phyloP scores from a whole-genome alignment of 2,113 vertebrate species.

The Chionomys nivalis region DNA sequence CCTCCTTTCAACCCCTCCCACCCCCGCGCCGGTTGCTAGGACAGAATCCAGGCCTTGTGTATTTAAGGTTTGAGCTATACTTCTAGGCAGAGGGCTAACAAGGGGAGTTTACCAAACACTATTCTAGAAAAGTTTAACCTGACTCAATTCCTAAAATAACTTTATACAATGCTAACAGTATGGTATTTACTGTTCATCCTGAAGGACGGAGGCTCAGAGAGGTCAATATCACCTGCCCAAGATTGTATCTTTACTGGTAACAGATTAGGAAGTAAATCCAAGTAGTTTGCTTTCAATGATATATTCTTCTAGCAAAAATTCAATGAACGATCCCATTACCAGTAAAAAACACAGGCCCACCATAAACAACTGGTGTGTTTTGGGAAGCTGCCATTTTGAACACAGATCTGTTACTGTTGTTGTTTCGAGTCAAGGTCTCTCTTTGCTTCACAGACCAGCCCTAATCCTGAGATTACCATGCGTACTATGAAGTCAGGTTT shows the following conservation, averaged over 20 bases:
- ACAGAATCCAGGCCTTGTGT: not conserved
- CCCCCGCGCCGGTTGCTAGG: not conserved
- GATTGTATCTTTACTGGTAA: not conserved
- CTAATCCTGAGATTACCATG: not conserved
- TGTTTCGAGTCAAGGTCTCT: not conserved
- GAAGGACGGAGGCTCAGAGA: not conserved
- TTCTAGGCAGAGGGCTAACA: not conserved
- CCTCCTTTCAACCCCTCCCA: not conserved
- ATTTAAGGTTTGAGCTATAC: not conserved
- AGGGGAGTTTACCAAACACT: conserved; percentile 5
- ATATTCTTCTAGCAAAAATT: conserved; percentile 22
- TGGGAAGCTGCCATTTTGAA: conserved; percentile 30
- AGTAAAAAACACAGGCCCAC: conserved; percentile 13
- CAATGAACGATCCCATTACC: not conserved
- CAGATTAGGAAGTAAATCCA: conserved; percentile 27
- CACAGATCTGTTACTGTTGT: not conserved
- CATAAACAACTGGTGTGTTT: not conserved
- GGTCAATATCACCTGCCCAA: not conserved
- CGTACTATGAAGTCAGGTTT: not conserved
- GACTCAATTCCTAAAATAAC: not conserved
- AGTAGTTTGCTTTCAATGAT: not conserved
- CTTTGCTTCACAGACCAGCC: not conserved
- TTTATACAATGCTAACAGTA: not conserved
- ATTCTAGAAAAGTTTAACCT: conserved; percentile 17
- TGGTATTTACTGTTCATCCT: not conserved